phyloP scores from a whole-genome alignment of 1,140 invertebrate species.

The Piezodorus guildinii region DNA sequence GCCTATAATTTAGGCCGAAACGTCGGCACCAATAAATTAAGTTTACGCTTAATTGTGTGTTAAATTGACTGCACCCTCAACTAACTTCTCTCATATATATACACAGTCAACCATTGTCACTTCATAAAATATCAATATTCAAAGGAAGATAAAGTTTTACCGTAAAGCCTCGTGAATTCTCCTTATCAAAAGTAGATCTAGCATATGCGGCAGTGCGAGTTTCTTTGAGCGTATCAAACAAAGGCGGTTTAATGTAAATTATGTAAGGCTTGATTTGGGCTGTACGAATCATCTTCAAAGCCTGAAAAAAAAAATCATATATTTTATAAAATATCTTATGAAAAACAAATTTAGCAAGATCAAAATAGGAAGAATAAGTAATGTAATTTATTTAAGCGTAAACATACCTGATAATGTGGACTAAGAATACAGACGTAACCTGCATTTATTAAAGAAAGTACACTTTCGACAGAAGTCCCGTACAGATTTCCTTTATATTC shows the following conservation, averaged over 20 bases:
- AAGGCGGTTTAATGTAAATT: constrained; percentile 85
- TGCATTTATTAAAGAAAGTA: constrained; percentile 73
- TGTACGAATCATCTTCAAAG: constrained; percentile 80
- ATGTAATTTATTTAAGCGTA: neutral
- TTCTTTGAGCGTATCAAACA: constrained; percentile 70
- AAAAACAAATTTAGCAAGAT: neutral
- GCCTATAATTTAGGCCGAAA: no score
- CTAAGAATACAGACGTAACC: constrained; percentile 87
- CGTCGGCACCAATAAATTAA: no score
- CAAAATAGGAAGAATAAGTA: neutral
- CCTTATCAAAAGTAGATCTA: constrained; percentile 80
- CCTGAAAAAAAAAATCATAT: constrained; percentile 42
- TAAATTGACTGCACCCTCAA: no score
- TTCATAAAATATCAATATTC: no score
- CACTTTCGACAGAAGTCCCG: constrained; percentile 83
- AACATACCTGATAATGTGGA: constrained; percentile 71
- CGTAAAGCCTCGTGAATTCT: constrained; percentile 77
- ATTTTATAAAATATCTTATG: neutral
- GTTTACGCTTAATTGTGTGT: no score
- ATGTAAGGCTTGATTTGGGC: constrained; percentile 89
- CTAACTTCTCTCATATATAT: no score
- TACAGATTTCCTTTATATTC: constrained; percentile 96
- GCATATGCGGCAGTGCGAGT: constrained; percentile 69
- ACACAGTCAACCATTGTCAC: no score
- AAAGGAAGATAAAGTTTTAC: no score